Conservation (phyloP, 2,888 invertebrate species). For the Sminthurides aquaticus region DNA sequence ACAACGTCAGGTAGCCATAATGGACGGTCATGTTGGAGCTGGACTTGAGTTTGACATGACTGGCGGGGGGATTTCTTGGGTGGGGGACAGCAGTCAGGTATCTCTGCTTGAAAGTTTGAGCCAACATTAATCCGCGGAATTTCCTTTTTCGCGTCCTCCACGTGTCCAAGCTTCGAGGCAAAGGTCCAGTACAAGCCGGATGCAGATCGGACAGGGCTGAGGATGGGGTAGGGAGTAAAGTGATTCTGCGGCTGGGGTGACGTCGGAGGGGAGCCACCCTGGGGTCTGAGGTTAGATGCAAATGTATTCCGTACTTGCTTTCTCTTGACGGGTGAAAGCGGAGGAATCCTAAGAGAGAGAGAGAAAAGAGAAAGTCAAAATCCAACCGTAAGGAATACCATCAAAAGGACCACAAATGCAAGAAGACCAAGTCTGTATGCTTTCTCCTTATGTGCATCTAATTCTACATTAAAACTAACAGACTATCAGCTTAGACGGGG, state of each 20-base stretch:
- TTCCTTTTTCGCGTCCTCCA: constrained; percentile 34
- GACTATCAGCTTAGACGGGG: too few relatives aligned
- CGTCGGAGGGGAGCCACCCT: constrained; percentile 18
- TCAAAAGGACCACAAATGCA: too few relatives aligned
- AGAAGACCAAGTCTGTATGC: too few relatives aligned
- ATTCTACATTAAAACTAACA: too few relatives aligned
- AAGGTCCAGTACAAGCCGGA: constrained; percentile 67
- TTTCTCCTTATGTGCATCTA: too few relatives aligned
- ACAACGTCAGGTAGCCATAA: constrained; percentile 81
- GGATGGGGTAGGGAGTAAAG: constrained; percentile 89
- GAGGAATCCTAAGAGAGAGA: constrained; percentile 9
- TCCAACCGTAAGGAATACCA: too few relatives aligned
- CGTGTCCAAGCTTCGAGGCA: constrained; percentile 30
- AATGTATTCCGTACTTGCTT: constrained; percentile 35
- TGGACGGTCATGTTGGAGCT: constrained; percentile 48
- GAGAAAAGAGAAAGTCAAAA: too few relatives aligned
- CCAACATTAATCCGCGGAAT: constrained; percentile 67
- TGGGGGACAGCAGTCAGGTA: constrained; percentile 45
- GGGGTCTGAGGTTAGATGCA: constrained; percentile 35
- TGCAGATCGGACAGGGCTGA: constrained; percentile 83
- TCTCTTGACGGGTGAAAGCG: constrained; percentile 25
- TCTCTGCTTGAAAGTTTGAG: constrained; percentile 70
- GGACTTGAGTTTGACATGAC: background rate
- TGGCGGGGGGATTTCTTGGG: constrained; percentile 52
- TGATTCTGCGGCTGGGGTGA: constrained; percentile 50